phyloP scores from a whole-genome alignment of 2,888 invertebrate species.

The Amorpha juglandis region DNA sequence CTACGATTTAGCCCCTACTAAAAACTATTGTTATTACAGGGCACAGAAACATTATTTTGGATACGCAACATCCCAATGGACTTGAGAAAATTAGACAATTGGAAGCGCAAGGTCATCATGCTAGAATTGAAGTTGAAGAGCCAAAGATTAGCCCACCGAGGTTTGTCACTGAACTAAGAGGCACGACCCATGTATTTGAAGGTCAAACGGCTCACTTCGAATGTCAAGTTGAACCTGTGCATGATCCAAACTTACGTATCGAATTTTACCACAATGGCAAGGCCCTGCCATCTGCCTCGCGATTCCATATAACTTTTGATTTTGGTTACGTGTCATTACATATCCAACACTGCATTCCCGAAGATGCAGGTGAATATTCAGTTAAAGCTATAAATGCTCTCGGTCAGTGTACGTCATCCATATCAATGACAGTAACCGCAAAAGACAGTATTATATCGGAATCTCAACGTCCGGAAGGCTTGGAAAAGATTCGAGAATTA shows the following conservation, averaged over 20 bases:
- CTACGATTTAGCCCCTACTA: slow-evolving; percentile 36
- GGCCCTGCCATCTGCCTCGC: slow-evolving; percentile 93
- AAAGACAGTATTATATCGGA: slow-evolving; percentile 94
- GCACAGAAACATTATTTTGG: slow-evolving; percentile 92
- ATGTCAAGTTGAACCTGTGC: slow-evolving; percentile 95
- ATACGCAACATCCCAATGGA: slow-evolving; percentile 96
- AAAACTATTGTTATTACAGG: slow-evolving; percentile 66
- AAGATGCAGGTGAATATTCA: slow-evolving; percentile 98
- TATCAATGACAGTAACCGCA: slow-evolving; percentile 91
- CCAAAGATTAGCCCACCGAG: slow-evolving; percentile 91
- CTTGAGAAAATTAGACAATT: slow-evolving; percentile 94
- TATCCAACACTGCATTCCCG: slow-evolving; percentile 96
- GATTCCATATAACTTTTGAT: slow-evolving; percentile 98
- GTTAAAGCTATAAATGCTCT: slow-evolving; percentile 96
- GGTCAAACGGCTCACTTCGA: slow-evolving; percentile 98
- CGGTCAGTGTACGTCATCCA: slow-evolving; percentile 94
- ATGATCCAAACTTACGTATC: slow-evolving; percentile 94
- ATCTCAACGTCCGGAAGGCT: slow-evolving; percentile 96
- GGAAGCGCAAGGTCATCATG: slow-evolving; percentile 93
- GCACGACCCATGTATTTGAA: slow-evolving; percentile 94
- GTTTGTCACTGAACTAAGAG: slow-evolving; percentile 93
- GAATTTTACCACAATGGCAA: slow-evolving; percentile 97
- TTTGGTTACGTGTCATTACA: slow-evolving; percentile 99
- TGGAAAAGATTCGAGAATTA: slow-evolving; percentile 95
- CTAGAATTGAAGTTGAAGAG: slow-evolving; percentile 92